phyloP scores from a whole-genome alignment of 2,797 vertebrate genomes.

The Enteromius unitaeniatus region DNA sequence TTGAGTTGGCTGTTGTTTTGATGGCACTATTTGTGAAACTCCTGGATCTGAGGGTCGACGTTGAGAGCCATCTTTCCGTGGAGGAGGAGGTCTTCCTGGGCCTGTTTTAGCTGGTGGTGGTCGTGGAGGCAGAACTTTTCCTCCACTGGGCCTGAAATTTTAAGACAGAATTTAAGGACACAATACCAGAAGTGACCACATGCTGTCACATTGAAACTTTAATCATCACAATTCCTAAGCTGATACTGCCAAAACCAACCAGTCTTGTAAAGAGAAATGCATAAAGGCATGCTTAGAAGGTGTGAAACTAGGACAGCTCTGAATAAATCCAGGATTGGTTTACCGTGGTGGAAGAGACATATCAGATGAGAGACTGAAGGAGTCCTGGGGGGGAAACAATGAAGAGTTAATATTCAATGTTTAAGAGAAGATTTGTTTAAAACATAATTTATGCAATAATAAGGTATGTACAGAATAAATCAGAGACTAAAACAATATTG shows the following conservation, averaged over 20 bases:
- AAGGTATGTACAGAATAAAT: background rate
- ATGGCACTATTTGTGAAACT: slow-evolving; percentile 7
- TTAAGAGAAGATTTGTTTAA: background rate
- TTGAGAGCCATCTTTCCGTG: slow-evolving; percentile 73
- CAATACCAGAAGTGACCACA: background rate
- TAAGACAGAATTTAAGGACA: slow-evolving; percentile 32
- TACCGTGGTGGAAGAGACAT: slow-evolving; percentile 85
- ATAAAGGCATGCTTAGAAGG: background rate
- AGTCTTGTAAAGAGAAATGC: background rate
- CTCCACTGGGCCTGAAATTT: slow-evolving; percentile 75
- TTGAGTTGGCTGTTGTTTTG: slow-evolving; percentile 54
- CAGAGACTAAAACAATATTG: no score
- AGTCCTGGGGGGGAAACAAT: slow-evolving; percentile 73
- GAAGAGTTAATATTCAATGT: background rate
- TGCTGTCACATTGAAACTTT: background rate
- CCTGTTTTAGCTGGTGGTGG: slow-evolving; percentile 81
- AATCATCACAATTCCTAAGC: background rate
- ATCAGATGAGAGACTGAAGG: slow-evolving; percentile 65
- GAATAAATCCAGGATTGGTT: slow-evolving; percentile 55
- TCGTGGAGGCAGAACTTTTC: slow-evolving; percentile 80
- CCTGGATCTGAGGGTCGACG: slow-evolving; percentile 63
- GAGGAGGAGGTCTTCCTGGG: slow-evolving; percentile 88
- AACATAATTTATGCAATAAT: background rate
- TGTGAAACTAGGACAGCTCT: background rate
- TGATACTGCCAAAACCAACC: background rate